These are phyloP conservation scores for Oryzias sinensis DNA, from an alignment of 2,797 vertebrate genomes.

Conservation along the genomic window DNA sequence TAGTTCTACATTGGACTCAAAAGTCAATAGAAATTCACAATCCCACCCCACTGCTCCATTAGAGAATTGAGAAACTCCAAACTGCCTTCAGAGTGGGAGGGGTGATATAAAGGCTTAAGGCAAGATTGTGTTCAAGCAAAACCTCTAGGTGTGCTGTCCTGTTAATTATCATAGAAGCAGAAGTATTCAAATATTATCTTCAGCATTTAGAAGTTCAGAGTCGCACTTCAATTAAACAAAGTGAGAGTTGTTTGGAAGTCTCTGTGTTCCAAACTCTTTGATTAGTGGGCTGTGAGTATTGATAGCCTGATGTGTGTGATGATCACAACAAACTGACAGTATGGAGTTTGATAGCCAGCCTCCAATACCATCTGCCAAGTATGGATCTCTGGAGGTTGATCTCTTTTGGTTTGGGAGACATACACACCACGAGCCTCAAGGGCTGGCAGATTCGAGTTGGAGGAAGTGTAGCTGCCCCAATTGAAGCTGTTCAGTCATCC, in stretches of 20 bases:
- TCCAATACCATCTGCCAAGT: constrained; percentile 79
- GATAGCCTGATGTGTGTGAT: constrained; percentile 70
- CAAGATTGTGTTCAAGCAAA: constrained; percentile 40
- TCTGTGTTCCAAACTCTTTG: constrained; percentile 53
- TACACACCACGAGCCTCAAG: constrained; percentile 60
- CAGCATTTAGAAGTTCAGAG: constrained; percentile 25
- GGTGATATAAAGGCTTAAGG: constrained; percentile 68
- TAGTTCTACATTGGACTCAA: constrained; percentile 74
- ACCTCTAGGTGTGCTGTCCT: constrained; percentile 10
- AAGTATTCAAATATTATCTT: constrained; percentile 18
- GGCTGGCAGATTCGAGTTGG: constrained; percentile 60
- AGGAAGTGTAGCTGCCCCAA: constrained; percentile 58
- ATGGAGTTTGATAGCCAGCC: constrained; percentile 62
- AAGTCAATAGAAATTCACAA: constrained; percentile 31
- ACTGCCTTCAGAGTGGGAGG: constrained; percentile 76
- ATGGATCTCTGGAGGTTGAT: constrained; percentile 75
- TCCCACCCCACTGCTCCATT: constrained; percentile 76
- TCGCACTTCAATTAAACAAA: constrained; percentile 34
- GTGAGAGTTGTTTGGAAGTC: constrained; percentile 60
- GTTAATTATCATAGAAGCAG: constrained; percentile 3
- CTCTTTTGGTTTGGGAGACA: constrained; percentile 64
- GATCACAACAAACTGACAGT: constrained; percentile 72
- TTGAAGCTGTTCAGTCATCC: constrained; percentile 79
- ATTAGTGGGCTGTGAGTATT: constrained; percentile 74
- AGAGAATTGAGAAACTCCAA: constrained; percentile 79